phyloP scores from a whole-genome alignment of 1,140 invertebrate species.

The Camponotus floridanus region DNA sequence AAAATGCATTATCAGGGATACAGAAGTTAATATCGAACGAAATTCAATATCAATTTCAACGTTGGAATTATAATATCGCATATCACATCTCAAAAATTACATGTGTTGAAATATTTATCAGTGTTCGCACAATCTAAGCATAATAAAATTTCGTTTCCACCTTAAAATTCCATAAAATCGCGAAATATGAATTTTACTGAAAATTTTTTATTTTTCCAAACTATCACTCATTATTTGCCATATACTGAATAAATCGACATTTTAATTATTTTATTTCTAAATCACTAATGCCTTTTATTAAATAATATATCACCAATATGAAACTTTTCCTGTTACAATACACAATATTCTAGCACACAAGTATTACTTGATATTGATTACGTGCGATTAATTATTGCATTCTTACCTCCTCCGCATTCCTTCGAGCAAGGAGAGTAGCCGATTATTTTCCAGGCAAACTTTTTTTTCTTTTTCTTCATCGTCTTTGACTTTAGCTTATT shows the following conservation, averaged over 20 bases:
- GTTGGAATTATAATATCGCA: constrained; percentile 28
- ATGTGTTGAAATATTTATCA: constrained; percentile 23
- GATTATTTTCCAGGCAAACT: constrained; percentile 93
- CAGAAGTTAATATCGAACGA: constrained; percentile 7
- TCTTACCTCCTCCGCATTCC: constrained; percentile 93
- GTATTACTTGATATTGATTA: not conserved
- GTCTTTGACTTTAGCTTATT: constrained; percentile 80
- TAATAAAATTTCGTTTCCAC: constrained; percentile 8
- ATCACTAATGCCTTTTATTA: no score
- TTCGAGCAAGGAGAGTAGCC: constrained; percentile 92
- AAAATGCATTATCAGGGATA: constrained; percentile 40
- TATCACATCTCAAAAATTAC: constrained; percentile 6
- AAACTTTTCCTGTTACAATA: not conserved
- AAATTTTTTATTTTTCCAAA: not conserved
- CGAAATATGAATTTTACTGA: constrained; percentile 3
- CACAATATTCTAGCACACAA: not conserved
- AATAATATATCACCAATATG: no score
- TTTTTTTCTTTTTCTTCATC: constrained; percentile 84
- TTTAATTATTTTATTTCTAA: not conserved
- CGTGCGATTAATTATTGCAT: constrained; percentile 28
- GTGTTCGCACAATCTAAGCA: not conserved
- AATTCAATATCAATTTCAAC: not conserved
- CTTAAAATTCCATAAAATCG: not conserved
- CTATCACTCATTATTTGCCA: no score
- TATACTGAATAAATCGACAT: not conserved